Percentiles rank a stretch among this genome's conserved stretches.
phyloP scores from a whole-genome alignment of 1,140 invertebrate species.

The Amyelois transitella region DNA sequence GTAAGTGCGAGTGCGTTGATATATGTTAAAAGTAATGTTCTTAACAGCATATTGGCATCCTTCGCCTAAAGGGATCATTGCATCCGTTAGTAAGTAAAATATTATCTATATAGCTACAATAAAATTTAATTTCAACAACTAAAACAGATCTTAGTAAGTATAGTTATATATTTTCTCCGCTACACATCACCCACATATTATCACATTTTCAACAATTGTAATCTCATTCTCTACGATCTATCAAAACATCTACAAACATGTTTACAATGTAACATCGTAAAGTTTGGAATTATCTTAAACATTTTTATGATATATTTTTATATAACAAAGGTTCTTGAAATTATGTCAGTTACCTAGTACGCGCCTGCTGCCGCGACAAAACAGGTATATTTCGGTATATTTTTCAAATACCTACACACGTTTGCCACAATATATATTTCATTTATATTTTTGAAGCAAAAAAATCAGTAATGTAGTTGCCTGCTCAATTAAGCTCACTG shows the following conservation, averaged over 20 bases:
- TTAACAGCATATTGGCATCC: neutral
- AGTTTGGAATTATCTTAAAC: neutral
- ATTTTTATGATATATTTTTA: too few relatives aligned
- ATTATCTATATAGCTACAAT: neutral
- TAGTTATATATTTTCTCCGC: conserved; percentile 12
- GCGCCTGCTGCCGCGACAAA: too few relatives aligned
- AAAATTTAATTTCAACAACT: neutral
- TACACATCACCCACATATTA: conserved; percentile 28
- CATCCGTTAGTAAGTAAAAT: neutral
- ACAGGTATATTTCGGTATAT: too few relatives aligned
- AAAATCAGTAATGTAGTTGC: too few relatives aligned
- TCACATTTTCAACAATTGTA: conserved; percentile 26
- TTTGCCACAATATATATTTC: too few relatives aligned
- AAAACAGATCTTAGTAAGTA: neutral
- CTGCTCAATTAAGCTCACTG: too few relatives aligned
- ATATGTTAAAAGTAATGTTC: too few relatives aligned
- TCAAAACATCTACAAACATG: conserved; percentile 14
- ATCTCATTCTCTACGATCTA: conserved; percentile 14
- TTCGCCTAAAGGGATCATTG: neutral
- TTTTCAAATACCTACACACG: too few relatives aligned
- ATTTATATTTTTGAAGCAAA: too few relatives aligned
- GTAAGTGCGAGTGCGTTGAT: too few relatives aligned
- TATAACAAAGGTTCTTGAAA: too few relatives aligned
- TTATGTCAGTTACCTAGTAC: too few relatives aligned
- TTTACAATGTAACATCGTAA: conserved; percentile 3